Conservation (phyloP, 2,888 invertebrate genomes). For the Stegophylla sp. region DNA sequence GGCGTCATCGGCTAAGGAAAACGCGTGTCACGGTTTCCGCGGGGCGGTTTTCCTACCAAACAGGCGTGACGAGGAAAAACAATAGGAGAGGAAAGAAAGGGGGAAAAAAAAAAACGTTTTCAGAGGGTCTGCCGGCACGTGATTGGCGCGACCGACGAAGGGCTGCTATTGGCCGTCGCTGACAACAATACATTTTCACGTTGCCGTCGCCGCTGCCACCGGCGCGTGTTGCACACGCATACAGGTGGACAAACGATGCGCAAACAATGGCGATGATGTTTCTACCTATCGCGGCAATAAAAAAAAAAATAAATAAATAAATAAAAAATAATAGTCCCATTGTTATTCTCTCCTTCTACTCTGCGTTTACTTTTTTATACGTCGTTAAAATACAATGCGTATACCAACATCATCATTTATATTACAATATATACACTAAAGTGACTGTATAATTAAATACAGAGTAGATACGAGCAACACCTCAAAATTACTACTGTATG, state of each 20-base stretch:
- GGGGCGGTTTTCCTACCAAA: conserved; percentile 48
- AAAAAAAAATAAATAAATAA: conserved; percentile 4
- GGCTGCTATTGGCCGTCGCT: conserved; percentile 54
- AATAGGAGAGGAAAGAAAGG: conserved; percentile 19
- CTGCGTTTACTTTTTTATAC: background rate
- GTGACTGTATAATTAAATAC: no score
- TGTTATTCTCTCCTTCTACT: conserved; percentile 1
- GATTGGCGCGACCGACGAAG: conserved; percentile 44
- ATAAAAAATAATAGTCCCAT: background rate
- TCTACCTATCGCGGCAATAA: background rate
- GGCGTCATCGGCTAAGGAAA: no score
- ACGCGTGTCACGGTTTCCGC: no score
- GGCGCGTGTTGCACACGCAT: conserved; percentile 4
- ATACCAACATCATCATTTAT: no score
- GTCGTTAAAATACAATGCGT: no score
- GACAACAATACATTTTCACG: conserved; percentile 57
- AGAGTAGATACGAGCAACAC: no score
- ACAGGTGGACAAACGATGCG: conserved; percentile 39
- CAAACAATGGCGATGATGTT: conserved; percentile 47
- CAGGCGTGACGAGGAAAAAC: conserved; percentile 55
- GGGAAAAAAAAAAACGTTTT: conserved; percentile 50
- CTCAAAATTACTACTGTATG: no score
- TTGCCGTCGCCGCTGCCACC: conserved; percentile 1
- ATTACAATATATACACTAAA: no score
- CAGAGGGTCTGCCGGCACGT: conserved; percentile 56